Evolutionary conservation across 1,140 invertebrate genomes (phyloP).

Genomic region (Reticulitermes speratus): DNA sequence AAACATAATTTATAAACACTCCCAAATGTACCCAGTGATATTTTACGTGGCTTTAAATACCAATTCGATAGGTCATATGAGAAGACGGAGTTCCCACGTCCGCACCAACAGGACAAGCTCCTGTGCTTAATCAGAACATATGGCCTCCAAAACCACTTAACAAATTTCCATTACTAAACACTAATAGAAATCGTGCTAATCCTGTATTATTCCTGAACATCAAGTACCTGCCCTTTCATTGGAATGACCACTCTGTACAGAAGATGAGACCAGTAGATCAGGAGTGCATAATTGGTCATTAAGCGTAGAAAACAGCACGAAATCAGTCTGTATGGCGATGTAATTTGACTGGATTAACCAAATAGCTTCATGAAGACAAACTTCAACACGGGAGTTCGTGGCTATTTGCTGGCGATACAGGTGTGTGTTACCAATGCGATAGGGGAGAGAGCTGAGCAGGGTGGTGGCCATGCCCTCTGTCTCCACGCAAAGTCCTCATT

Average conservation of each 20-base stretch:
- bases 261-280: background rate
- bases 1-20: too few species aligned
- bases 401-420: background rate
- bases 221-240: too few species aligned
- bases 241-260: background rate
- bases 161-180: background rate
- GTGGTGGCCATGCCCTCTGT: background rate
- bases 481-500: conserved; percentile 6
- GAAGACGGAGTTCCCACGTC: too few species aligned
- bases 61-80: too few species aligned
- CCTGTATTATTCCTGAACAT: background rate
- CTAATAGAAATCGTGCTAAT: background rate
- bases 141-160: too few species aligned
- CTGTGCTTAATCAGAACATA: too few species aligned
- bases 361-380: background rate
- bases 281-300: background rate
- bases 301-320: background rate
- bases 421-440: background rate
- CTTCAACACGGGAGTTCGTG: background rate
- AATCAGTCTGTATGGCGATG: background rate
- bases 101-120: too few species aligned
- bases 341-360: background rate
- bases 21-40: too few species aligned
- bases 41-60: too few species aligned
- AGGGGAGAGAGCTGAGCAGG: background rate